A percentile compares a stretch with the other conserved stretches of the same genome.
Evolutionary conservation across 2,797 vertebrate species (phyloP).

Genomic region (Epinephelus awoara): DNA sequence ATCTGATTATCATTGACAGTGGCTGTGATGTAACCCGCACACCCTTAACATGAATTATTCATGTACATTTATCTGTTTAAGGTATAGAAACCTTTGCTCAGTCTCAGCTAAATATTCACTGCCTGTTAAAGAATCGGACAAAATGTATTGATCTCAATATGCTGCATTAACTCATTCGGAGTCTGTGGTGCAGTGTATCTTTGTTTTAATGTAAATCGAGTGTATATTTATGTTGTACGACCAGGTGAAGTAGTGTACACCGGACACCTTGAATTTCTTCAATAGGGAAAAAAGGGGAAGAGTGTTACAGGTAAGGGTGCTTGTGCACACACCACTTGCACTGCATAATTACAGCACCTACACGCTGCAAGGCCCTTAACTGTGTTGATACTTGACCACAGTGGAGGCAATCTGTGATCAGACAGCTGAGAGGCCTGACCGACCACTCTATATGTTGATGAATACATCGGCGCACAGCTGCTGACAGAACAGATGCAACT

Average conservation of each 20-base stretch:
- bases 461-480: conserved; percentile 38
- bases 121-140: conserved; percentile 15
- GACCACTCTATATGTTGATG: conserved; percentile 62
- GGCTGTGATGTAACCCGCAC: conserved; percentile 70
- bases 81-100: conserved; percentile 60
- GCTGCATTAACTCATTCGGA: neutral
- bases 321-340: conserved; percentile 55
- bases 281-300: neutral
- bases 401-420: conserved; percentile 63
- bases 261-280: conserved; percentile 28
- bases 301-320: conserved; percentile 37
- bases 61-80: conserved; percentile 79
- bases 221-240: conserved; percentile 1
- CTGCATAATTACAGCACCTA: conserved; percentile 61
- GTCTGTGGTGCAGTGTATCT: neutral
- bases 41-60: conserved; percentile 80
- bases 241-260: conserved; percentile 17
- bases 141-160: conserved; percentile 26
- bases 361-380: conserved; percentile 53
- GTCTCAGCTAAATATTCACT: conserved; percentile 50
- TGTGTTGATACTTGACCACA: conserved; percentile 79
- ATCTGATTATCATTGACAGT: conserved; percentile 79
- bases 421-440: conserved; percentile 62
- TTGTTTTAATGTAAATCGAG: neutral
- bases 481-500: conserved; percentile 23